Conservation (phyloP, 92 coral and sea anemone species). For the Porites cylindrica region DNA sequence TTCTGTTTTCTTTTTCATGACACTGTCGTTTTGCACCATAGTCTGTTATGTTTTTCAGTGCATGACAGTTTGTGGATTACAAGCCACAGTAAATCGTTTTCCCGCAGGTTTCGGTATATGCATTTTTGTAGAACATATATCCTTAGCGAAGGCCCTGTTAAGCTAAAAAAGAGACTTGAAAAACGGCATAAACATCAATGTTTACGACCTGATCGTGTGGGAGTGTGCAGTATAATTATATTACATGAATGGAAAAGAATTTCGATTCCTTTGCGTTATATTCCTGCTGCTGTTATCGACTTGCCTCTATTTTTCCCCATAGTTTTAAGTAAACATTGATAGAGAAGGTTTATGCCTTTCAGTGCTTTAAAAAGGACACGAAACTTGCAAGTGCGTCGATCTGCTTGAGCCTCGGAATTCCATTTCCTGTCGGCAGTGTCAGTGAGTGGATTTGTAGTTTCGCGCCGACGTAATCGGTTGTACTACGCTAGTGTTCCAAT, state of each 20-base stretch:
- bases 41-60: conserved; percentile 44
- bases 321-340: not conserved
- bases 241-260: conserved; percentile 53
- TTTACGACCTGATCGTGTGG: conserved; percentile 47
- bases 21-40: conserved; percentile 36
- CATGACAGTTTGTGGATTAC: conserved; percentile 33
- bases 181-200: conserved; percentile 38
- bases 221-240: conserved; percentile 40
- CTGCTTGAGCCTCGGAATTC: conserved; percentile 41
- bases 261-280: conserved; percentile 40
- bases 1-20: not conserved
- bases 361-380: not conserved
- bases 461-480: conserved; percentile 40
- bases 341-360: not conserved
- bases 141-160: not conserved
- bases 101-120: not conserved
- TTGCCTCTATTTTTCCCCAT: not conserved
- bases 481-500: conserved; percentile 2
- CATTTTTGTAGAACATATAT: not conserved
- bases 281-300: conserved; percentile 2
- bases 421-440: conserved; percentile 47
- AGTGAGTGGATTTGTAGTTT: conserved; percentile 41
- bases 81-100: conserved; percentile 1
- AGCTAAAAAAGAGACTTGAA: not conserved
- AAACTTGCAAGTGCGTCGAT: conserved; percentile 23